phyloP scores from a whole-genome alignment of 2,113 vertebrate species.

The Micronycteris hirsuta region DNA sequence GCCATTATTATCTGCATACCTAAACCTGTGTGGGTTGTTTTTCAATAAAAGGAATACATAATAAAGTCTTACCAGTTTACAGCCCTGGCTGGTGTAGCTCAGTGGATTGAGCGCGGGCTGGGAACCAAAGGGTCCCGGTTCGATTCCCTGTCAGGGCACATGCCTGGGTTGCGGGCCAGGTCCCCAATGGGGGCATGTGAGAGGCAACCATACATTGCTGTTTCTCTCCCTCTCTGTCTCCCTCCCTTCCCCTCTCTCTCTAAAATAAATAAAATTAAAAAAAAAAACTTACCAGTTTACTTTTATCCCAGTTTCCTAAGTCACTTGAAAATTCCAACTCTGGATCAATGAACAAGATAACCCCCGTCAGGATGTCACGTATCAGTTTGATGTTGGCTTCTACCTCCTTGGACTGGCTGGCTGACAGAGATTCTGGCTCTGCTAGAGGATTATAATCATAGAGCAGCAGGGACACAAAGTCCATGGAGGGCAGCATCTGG shows the following conservation, averaged over 20 bases:
- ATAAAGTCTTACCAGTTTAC: constrained; percentile 76
- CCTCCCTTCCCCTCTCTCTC: too few species aligned
- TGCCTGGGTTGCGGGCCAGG: too few species aligned
- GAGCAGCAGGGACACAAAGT: constrained; percentile 67
- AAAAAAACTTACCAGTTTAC: constrained; percentile 79
- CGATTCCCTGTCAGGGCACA: too few species aligned
- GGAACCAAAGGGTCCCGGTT: too few species aligned
- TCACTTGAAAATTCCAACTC: constrained; percentile 67
- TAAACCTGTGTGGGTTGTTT: neutral
- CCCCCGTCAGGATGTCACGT: constrained; percentile 67
- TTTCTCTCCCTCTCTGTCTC: too few species aligned
- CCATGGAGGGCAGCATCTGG: constrained; percentile 41
- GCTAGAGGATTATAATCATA: neutral
- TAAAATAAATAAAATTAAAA: too few species aligned
- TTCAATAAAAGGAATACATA: neutral
- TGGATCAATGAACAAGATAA: constrained; percentile 79
- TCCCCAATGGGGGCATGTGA: too few species aligned
- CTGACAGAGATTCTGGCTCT: neutral
- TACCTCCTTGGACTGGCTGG: neutral
- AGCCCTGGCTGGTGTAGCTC: too few species aligned
- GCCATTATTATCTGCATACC: neutral
- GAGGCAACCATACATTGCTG: too few species aligned
- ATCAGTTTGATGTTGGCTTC: constrained; percentile 56
- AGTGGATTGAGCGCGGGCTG: too few species aligned
- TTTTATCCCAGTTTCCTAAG: constrained; percentile 75